Evolutionary conservation across 2,113 vertebrate genomes (phyloP).

Genomic region (Bettongia penicillata): DNA sequence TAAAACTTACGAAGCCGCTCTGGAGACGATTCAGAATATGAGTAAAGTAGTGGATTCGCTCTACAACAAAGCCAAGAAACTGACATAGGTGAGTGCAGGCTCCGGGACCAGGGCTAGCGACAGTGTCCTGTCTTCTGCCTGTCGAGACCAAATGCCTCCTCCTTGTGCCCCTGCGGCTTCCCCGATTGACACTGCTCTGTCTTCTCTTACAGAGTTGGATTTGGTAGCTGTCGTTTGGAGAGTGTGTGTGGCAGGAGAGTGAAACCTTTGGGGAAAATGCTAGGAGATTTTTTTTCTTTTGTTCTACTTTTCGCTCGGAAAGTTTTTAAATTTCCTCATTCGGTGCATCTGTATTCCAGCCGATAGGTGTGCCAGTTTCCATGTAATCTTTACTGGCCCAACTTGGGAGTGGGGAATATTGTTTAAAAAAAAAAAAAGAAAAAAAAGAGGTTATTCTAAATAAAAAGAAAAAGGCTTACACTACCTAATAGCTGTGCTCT

Average conservation of each 20-base stretch:
- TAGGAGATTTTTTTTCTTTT: conserved; percentile 89
- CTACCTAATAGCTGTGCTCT: conserved; percentile 89
- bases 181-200: conserved; percentile 81
- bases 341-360: conserved; percentile 89
- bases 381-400: conserved; percentile 94
- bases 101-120: conserved; percentile 18
- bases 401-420: conserved; percentile 92
- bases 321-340: conserved; percentile 92
- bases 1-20: conserved; percentile 98
- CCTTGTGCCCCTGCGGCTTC: conserved; percentile 56
- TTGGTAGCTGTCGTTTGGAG: conserved; percentile 89
- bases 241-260: conserved; percentile 95
- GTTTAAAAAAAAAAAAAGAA: conserved; percentile 90
- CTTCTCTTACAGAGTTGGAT: conserved; percentile 89
- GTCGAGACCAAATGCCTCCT: conserved; percentile 34
- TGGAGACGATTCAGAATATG: conserved; percentile 99
- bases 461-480: conserved; percentile 89
- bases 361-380: conserved; percentile 92
- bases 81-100: conserved; percentile 95
- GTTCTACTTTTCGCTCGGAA: conserved; percentile 90
- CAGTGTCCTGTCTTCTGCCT: conserved; percentile 55
- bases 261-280: conserved; percentile 93
- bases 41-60: conserved; percentile 99
- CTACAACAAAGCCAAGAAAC: conserved; percentile 99
- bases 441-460: conserved; percentile 86